Evolutionary conservation across 2,888 invertebrate species (phyloP).

Genomic region (Malthinus seriepunctatus): DNA sequence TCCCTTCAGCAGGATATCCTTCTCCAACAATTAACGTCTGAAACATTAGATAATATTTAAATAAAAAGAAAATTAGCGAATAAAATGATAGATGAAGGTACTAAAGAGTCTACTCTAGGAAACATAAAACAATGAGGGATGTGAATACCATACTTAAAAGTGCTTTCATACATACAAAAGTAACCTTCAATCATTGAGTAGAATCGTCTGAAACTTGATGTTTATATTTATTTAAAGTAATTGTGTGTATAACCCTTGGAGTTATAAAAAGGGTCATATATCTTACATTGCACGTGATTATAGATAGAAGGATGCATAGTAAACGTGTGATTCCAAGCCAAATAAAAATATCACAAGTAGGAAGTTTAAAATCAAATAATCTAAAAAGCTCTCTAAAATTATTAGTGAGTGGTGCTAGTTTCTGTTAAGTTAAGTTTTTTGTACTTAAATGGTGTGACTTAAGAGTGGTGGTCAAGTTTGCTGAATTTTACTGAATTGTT

Average conservation of each 20-base stretch:
- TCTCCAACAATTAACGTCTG: conserved; percentile 83
- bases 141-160: conserved; percentile 1
- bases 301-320: no score
- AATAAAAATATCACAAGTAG: background rate
- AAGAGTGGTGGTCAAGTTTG: background rate
- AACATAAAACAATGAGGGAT: background rate
- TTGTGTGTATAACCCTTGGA: no score
- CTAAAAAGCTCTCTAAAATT: conserved; percentile 4
- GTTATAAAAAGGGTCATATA: no score
- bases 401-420: background rate
- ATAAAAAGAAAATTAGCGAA: background rate
- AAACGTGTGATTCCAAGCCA: background rate
- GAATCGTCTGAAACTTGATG: conserved; percentile 6
- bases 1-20: conserved; percentile 62
- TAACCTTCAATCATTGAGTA: background rate
- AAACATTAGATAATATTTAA: conserved; percentile 34
- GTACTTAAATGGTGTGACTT: background rate
- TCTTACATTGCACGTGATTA: no score
- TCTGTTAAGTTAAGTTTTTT: background rate
- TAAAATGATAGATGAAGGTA: background rate
- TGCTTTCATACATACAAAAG: conserved; percentile 17
- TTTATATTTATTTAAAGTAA: no score
- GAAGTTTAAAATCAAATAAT: background rate
- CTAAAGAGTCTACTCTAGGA: no score
- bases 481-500: background rate